Evolutionary conservation across 2,888 invertebrate genomes (phyloP).

Genomic region (Oscheius onirici): DNA sequence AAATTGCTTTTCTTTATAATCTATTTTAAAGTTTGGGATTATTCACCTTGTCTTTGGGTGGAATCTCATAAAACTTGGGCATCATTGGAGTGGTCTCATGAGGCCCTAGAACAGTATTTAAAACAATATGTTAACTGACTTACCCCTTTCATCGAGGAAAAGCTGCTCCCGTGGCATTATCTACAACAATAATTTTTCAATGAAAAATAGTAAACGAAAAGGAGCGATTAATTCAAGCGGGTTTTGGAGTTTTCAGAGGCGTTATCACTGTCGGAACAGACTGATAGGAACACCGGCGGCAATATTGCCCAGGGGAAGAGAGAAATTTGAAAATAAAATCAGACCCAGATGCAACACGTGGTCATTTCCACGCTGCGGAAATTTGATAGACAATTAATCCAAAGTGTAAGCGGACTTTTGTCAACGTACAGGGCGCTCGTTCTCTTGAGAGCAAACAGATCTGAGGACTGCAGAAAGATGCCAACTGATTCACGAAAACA

Average conservation of each 20-base stretch:
- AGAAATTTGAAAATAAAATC: not conserved
- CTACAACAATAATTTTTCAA: not conserved
- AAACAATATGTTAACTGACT: not conserved
- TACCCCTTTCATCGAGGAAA: constrained; percentile 17
- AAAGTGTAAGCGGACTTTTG: constrained; percentile 28
- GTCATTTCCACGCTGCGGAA: not conserved
- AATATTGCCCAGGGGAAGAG: too few relatives aligned
- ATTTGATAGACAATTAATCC: constrained; percentile 8
- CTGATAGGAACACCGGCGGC: constrained; percentile 5
- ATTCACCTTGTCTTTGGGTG: constrained; percentile 21
- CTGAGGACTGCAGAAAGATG: not conserved
- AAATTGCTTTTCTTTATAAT: not conserved
- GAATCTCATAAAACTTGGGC: not conserved
- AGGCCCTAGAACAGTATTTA: not conserved
- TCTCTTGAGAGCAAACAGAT: constrained; percentile 29
- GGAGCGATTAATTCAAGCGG: not conserved
- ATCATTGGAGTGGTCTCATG: constrained; percentile 20
- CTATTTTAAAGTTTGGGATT: not conserved
- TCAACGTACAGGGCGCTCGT: constrained; percentile 22
- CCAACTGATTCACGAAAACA: not conserved
- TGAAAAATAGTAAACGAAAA: not conserved
- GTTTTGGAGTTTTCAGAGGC: not conserved
- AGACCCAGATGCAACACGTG: not conserved
- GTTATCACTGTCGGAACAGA: constrained; percentile 14
- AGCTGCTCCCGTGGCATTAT: not conserved